phyloP scores from a whole-genome alignment of 2,113 vertebrate genomes.

The Archocentrus centrarchus region DNA sequence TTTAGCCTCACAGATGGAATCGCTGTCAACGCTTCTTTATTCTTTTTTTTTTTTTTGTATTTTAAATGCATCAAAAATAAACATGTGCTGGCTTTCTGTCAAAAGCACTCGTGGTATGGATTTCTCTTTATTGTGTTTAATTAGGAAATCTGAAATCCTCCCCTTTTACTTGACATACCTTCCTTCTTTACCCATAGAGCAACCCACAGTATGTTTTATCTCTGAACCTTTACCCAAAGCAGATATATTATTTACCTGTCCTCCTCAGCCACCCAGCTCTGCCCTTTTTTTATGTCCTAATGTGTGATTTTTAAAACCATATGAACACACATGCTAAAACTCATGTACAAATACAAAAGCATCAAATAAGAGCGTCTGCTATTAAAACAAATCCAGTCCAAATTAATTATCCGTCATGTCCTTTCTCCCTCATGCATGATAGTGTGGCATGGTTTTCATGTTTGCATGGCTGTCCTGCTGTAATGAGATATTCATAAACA shows the following conservation, averaged over 20 bases:
- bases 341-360: not conserved
- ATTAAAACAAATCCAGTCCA: not conserved
- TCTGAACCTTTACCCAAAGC: not conserved
- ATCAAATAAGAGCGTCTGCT: not conserved
- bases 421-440: constrained; percentile 62
- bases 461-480: constrained; percentile 71
- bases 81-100: constrained; percentile 70
- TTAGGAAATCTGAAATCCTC: constrained; percentile 27
- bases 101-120: constrained; percentile 64
- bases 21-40: constrained; percentile 52
- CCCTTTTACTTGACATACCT: not conserved
- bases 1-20: constrained; percentile 49
- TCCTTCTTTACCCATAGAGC: not conserved
- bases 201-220: not conserved
- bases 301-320: not conserved
- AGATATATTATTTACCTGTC: not conserved
- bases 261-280: not conserved
- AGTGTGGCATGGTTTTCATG: constrained; percentile 65
- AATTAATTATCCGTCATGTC: constrained; percentile 26
- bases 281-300: constrained; percentile 10
- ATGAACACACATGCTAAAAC: not conserved
- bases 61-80: constrained; percentile 75
- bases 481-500: constrained; percentile 15
- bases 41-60: constrained; percentile 66
- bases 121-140: constrained; percentile 68